Base-by-base conservation (phyloP, 2,797 vertebrate species). In the Sebastiscus albofasciatus region DNA sequence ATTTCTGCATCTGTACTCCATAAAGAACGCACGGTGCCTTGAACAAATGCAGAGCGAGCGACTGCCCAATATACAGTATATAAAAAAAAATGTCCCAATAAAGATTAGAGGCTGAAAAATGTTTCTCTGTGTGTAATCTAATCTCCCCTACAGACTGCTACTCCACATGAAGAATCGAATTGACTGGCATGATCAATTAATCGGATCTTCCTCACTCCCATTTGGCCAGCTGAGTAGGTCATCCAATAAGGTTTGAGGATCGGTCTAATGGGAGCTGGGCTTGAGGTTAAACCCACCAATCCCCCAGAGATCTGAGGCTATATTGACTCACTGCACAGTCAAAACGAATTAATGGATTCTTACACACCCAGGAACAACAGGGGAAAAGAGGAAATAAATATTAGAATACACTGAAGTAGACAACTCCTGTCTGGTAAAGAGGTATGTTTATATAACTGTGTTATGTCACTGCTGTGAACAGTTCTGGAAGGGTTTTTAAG, bases 121-220 rank as follows among this genome's bases (percentile, higher is more conserved):
- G 75, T 72, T 16, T 60, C 5, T n/a, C 64, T 22, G 20, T 69
- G 67, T 58, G 36, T 81, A 69, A 84, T 77, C 81, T 74, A 71
- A 82, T 84, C 59, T 76, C 61, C 1, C 4, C 81, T 39, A 55
- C 75, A 67, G 77, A 81, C 69, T 39, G 55, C 72, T 60, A 16
- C 59, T 81, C 62, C 69, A 39, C 75, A 36, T 60, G 72, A 86
- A 66, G 75, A 81, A 77, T 39, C 52, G 13, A 66, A 80, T 33
- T 13, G 75, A 89, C 75, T 20, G 54, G 24, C 27, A 10, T 16
- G 65, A 91, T 90, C 81, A 69, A 84, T 89, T 73, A 36, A 81
- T 79, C 36, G 1, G 60, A 56, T 67, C 67, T 65, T 42, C 52
- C 22, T 31, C 65, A 42, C 55, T 70, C 24, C 33, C 42, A 83